Conservation (phyloP, 2,113 vertebrate genomes). For the Nesospiza acunhae region DNA sequence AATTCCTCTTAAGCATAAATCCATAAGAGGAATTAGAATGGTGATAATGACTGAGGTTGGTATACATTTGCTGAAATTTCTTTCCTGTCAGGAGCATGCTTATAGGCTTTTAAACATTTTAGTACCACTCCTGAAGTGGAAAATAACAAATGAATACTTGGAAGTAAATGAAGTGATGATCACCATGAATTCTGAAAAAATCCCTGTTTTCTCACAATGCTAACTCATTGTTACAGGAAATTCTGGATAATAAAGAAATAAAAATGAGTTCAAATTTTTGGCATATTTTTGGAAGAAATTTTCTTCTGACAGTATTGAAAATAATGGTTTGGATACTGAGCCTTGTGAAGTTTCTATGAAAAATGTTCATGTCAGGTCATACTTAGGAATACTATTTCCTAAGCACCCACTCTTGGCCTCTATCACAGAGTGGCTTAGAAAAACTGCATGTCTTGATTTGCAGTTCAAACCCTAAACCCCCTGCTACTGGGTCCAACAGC, state of each 20-base stretch:
- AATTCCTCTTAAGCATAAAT: conserved; percentile 16
- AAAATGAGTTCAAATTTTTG: neutral
- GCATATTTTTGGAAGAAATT: neutral
- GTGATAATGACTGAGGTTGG: neutral
- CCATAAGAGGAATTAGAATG: neutral
- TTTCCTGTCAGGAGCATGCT: neutral
- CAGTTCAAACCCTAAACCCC: neutral
- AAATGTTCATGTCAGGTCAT: neutral
- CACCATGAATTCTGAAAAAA: neutral
- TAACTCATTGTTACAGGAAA: neutral
- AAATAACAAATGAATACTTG: neutral
- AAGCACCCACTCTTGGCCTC: neutral
- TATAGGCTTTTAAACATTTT: conserved; percentile 15
- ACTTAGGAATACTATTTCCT: neutral
- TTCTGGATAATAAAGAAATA: neutral
- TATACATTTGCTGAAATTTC: neutral
- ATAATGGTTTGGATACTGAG: neutral
- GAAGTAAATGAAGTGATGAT: neutral
- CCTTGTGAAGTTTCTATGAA: neutral
- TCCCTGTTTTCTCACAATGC: neutral
- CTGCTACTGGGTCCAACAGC: neutral
- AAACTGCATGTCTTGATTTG: neutral
- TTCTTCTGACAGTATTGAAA: neutral
- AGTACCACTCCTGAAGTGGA: neutral
- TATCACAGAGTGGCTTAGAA: neutral